Percentiles rank a stretch among this genome's conserved stretches.
These are phyloP conservation scores for Alectoris magna DNA, from an alignment of 2,797 vertebrate genomes.

Conservation along the genomic window DNA sequence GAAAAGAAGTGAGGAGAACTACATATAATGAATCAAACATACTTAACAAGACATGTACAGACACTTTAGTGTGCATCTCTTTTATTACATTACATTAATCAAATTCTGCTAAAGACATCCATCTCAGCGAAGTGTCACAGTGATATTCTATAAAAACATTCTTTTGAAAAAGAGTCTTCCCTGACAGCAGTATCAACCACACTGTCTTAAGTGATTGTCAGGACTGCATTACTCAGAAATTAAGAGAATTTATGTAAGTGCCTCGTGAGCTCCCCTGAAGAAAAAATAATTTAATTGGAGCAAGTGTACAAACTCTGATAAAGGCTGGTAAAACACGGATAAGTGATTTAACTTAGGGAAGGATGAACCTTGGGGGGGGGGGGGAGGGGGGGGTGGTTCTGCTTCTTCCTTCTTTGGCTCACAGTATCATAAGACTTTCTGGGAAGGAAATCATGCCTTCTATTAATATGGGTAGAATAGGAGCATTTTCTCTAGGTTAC, in stretches of 20 bases:
- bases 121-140: constrained; percentile 84
- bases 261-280: constrained; percentile 81
- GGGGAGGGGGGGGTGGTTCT: rapidly evolving
- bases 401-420: constrained; percentile 43
- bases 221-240: constrained; percentile 89
- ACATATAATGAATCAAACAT: constrained; percentile 90
- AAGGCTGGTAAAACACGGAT: constrained; percentile 85
- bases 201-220: constrained; percentile 88
- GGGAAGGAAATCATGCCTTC: constrained; percentile 22
- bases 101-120: constrained; percentile 87
- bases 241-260: constrained; percentile 89
- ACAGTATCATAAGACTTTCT: constrained; percentile 14
- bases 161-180: constrained; percentile 79
- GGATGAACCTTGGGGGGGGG: neutral
- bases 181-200: constrained; percentile 87
- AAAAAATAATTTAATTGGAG: constrained; percentile 90
- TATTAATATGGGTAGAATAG: neutral
- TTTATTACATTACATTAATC: constrained; percentile 94
- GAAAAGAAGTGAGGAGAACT: constrained; percentile 82
- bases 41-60: constrained; percentile 87
- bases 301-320: constrained; percentile 87
- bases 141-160: constrained; percentile 84
- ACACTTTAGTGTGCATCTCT: constrained; percentile 88
- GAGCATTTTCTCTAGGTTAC: neutral
- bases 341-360: constrained; percentile 83